Evolutionary conservation across 2,888 invertebrate genomes (phyloP), one percentile per base, ranked within the genome.

Genomic region (Pachliopta kotzebuea): DNA sequence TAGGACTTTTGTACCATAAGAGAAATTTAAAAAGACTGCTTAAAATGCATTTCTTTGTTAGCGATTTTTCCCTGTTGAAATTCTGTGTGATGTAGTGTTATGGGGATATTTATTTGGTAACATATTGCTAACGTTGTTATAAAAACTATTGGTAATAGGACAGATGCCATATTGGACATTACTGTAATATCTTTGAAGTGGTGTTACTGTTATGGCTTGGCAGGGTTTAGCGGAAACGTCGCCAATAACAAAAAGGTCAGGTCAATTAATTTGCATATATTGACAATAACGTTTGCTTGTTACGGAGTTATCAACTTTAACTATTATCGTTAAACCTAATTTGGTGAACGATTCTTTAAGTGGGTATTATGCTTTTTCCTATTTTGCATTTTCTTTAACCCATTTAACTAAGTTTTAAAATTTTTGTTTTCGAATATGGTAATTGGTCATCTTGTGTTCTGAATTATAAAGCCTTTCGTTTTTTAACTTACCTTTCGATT

Each of bases 401-500:
- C 6, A 45, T 45, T 45, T n/a, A 45, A 4, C n/a, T 45, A 0
- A n/a, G 4, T n/a, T 45, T 45, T 45, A 4, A 45, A 1, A 14
- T 37, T 9, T 37, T 37, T 37, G 37, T 37, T 37, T 26, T 37
- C 37, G 14, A 37, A 11, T 37, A 37, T 37, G 37, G 37, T 31
- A 2, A 11, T 31, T 11, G 9, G 31, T 0, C 11, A 31, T 11
- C 9, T 29, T 9, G 29, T 31, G 31, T 31, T 31, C 9, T 31
- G 31, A 31, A 31, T 11, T 31, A 31, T 29, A 0, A 29, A 0
- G 9, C 7, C 1, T 31, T 4, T 31, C 31, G 31, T 4, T 49
- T 4, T 31, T 45, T 4, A n/a, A 58, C 66, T 72, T 70, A 95
- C 94, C 93, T 92, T 78, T 95, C 95, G 60, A 94, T 93, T 80